Evolutionary conservation across 2,113 vertebrate genomes (phyloP), one percentile per base, ranked within the genome.

Genomic region (Podarcis cretensis): DNA sequence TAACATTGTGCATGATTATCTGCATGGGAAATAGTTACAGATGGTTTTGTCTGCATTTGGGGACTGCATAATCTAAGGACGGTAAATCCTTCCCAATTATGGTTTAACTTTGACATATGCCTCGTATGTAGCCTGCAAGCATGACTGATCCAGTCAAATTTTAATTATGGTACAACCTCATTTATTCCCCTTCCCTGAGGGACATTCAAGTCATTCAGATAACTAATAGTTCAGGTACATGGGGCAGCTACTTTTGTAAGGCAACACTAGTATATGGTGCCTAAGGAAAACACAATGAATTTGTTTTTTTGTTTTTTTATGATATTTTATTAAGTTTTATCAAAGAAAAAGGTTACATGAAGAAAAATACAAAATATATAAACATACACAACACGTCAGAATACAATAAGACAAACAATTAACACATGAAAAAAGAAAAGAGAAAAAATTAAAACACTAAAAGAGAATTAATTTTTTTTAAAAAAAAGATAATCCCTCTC

Each of bases 141-240:
- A 93, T 73, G 94, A 92, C 89, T 91, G 93, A 94, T 91, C 93
- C 94, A 95, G 94, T 2, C 88, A 95, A 95, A 95, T 95, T 94
- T 95, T 96, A 96, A 96, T 96, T 95, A 92, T 81, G 91, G 91
- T 92, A 90, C 63, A 89, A 69, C 21, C 65, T 89, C 63, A 89
- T 89, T 89, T 84, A 78, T 78, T 84, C 63, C 87, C 69, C 23
- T 84, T 9, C 43, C 81, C 63, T 37, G 23, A 57, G 87, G 74
- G 74, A 78, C n/a, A 83, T 77, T 30, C 40, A 88, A 88, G 73
- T 66, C 59, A 66, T 83, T 77, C 37, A 77, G 81, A 78, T 89
- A 78, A 89, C 63, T 57, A 89, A 84, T 21, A 69, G 69, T 32
- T 65, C 71, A 69, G 59, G 81, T 68, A 78, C 43, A 57, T 69